Evolutionary conservation across 2,888 invertebrate species (phyloP), one percentile per base, ranked within the genome.

Genomic region (Cyrtodaria siliqua): DNA sequence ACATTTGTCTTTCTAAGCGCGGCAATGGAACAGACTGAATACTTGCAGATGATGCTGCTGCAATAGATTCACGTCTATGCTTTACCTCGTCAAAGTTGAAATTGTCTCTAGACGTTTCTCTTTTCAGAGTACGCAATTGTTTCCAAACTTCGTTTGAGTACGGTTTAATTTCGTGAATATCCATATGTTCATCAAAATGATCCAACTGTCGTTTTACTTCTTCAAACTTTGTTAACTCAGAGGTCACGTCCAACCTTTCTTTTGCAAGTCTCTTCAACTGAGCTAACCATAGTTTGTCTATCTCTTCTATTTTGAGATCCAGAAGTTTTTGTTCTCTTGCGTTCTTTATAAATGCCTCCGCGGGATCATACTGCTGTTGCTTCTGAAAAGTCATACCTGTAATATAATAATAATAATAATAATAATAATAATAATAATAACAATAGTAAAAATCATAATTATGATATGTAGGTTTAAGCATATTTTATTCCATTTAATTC

Each of bases 271-370:
- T n/a, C 42, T 66, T 80, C 9, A 80, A 55, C 40, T 69, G 42
- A 18, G 47, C 52, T 18, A 40, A 66, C 80, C 72, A 66, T 4
- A 76, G 69, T 47, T 62, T 72, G 23, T 80, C 80, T 18, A 80
- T 72, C 23, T 66, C 69, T 23, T 73, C 61, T 27, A 80, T 33
- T 16, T 69, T 49, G 4, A 70, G 56, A 9, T 75, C 69, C 4
- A 80, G 56, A 9, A 72, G 52, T 42, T 76, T 68, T 26, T 80
- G 80, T 23, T 80, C 75, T 20, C 76, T 49, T 20, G 68, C 60
- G 44, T 80, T 80, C 50, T 72, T 52, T 2, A 80, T 29, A 33
- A 80, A 80, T 9, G 80, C 80, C n/a, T 40, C 76, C 12, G 69
- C 59, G 2, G 76, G 76, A 40, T 80, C 80, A 24, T 69, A 67